phyloP scores from a whole-genome alignment of 2,113 vertebrate genomes.

The Ctenodactylus gundi region DNA sequence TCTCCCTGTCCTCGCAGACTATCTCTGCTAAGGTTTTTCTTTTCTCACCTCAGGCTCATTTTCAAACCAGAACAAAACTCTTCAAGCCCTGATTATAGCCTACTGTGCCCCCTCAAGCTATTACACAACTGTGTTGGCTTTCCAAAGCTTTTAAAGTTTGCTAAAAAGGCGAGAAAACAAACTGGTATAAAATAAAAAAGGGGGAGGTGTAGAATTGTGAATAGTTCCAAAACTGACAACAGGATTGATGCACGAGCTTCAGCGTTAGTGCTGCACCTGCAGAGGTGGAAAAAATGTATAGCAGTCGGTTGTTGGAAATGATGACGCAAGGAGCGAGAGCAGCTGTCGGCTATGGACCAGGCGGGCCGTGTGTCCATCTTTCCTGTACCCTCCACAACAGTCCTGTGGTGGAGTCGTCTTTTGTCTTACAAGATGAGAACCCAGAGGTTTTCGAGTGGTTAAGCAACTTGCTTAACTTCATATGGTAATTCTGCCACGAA shows the following conservation, averaged over 20 bases:
- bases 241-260: not conserved
- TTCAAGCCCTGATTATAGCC: constrained; percentile 37
- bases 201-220: not conserved
- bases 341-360: not conserved
- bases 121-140: constrained; percentile 45
- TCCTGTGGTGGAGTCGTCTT: not conserved
- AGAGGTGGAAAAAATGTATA: not conserved
- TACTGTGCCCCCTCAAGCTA: constrained; percentile 52
- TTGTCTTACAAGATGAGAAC: not conserved
- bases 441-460: not conserved
- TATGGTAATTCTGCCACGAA: not conserved
- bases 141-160: constrained; percentile 34
- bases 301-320: not conserved
- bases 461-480: not conserved
- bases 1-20: not conserved
- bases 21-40: not conserved
- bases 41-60: constrained; percentile 2
- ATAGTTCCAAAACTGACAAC: not conserved
- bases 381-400: not conserved
- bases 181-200: not conserved
- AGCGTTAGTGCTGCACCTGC: not conserved
- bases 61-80: constrained; percentile 56
- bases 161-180: constrained; percentile 30
- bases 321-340: not conserved
- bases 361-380: not conserved